Evolutionary conservation across 2,113 vertebrate genomes (phyloP), one percentile per base, ranked within the genome.

Genomic region (Lepisosteus osseus): DNA sequence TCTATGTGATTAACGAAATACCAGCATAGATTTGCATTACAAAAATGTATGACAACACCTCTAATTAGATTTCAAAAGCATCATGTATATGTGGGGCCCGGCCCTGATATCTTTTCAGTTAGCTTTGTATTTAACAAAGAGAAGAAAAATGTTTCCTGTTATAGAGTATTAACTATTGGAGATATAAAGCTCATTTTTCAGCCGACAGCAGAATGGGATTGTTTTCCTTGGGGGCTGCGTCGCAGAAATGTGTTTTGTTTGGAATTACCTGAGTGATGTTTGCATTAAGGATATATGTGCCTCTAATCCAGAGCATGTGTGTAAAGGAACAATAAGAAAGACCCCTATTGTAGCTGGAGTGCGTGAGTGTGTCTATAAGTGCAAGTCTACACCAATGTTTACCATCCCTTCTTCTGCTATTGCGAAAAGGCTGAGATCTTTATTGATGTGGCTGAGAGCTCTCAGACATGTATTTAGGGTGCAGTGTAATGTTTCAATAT

Each of bases 381-480:
- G 17, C 77, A 78, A 78, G 65, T 54, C 68, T 71, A 43, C 17
- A 70, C 70, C 72, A 70, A 69, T 66, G 72, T 77, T 77, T 78
- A 78, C 74, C 67, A 76, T 74, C 72, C 80, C 77, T 78, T 77
- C 80, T 70, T 64, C 63, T 80, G 79, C 76, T 82, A 83, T 86
- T 78, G 83, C 77, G 74, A 74, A 76, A 74, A 75, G 78, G 72
- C 79, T 78, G 80, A 80, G 71, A 80, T 79, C 72, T 73, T 74
- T 67, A 68, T 78, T 84, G 73, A 84, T 81, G 77, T 11, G 12
- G 76, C 79, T 74, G 73, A 76, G 47, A 72, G 70, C 78, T 78
- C 77, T 67, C 76, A 79, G 73, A 73, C 75, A 29, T 83, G 84
- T 83, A 74, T 82, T 83, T 83, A 80, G 80, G 76, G 81, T 79